Base-by-base conservation (phyloP, 2,113 vertebrate species). In the Phaethornis superciliosus region DNA sequence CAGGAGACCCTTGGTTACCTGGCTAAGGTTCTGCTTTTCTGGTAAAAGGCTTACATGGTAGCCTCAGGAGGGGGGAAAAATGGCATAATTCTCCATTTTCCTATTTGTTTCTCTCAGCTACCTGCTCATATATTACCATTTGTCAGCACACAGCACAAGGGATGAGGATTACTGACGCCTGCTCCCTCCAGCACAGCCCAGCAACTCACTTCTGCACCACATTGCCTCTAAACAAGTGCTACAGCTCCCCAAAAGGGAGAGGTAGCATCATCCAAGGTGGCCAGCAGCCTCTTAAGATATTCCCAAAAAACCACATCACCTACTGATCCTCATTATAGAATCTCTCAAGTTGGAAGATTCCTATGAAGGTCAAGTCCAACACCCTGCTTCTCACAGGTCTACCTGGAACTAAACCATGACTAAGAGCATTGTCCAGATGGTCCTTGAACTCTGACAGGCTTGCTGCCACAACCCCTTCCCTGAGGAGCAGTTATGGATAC, bases 401-500 rank as follows among this genome's bases (percentile, higher is more conserved):
- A 9, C 60, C 60, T 40, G 18, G 40, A 49, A 23, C 21, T 47
- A 70, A 70, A 47, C 9, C 4, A 5, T 1, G 14, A 56, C 28
- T 17, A 19, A 64, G 7, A 51, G 6, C 16, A 69, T 56, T 1
- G 4, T 10, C 16, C 56, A 79, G 27, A 55, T 4, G 12, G 5
- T 51, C 15, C 24, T 64, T 69, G 32, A 88, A 55, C 12, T 49
- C 35, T 4, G 1, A 58, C 15, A 85, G 15, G 5, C 28, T 44
- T 44, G 13, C 11, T 28, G 12, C 26, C 3, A 12, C 16, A 15
- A 76, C 20, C 12, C 21, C 12, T 71, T 67, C 5, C 4, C 10
- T 47, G 8, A 20, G 11, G n/a, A 59, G 9, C 3, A 49, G 10
- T 37, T 44, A 49, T 0, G 0, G 24, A 49, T 23, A 75, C 4